Evolutionary conservation across 2,888 invertebrate species (phyloP), one percentile per base, ranked within the genome.

Genomic region (Gymnoscelis rufifasciata): DNA sequence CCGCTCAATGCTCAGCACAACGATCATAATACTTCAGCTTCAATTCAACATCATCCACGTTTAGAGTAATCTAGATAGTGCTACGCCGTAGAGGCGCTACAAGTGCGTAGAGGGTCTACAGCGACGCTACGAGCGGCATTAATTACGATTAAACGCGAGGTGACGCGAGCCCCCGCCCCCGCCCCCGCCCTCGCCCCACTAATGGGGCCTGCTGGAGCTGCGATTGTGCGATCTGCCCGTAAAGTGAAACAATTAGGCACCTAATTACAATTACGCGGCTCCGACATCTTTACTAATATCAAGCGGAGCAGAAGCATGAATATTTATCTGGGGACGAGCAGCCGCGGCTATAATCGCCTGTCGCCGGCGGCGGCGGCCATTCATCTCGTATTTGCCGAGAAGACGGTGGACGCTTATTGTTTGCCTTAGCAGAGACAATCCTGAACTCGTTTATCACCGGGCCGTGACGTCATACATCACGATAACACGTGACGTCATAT

Each of bases 81-180:
- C 51, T 51, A 51, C 51, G 37, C 27, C 13, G 26, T 47, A 33
- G 38, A 42, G 43, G 47, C 12, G 15, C 35, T 44, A 41, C 41
- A 12, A 2, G 30, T 15, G 26, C 47, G 54, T 50, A 49, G 54
- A 46, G 36, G 35, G 36, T 33, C 43, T 47, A 50, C 50, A 43
- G 48, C 46, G 38, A 30, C 14, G 13, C 51, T 41, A 50, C 51
- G 47, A 35, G 50, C 50, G 50, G 56, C 47, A 39, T 45, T 44
- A 43, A 41, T 24, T 43, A 44, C 41, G 49, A 51, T 52, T 46
- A 13, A 4, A 13, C 8, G 39, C 45, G 38, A 19, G 19, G 19
- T 19, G 19, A 19, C 19, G 19, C 5, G 19, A 19, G 19, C 19
- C 19, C 3, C 2, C 3, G 2, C 19, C 19, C 19, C 19, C 19